Evolutionary conservation across 2,113 vertebrate species (phyloP).

Genomic region (Solenodon paradoxus): DNA sequence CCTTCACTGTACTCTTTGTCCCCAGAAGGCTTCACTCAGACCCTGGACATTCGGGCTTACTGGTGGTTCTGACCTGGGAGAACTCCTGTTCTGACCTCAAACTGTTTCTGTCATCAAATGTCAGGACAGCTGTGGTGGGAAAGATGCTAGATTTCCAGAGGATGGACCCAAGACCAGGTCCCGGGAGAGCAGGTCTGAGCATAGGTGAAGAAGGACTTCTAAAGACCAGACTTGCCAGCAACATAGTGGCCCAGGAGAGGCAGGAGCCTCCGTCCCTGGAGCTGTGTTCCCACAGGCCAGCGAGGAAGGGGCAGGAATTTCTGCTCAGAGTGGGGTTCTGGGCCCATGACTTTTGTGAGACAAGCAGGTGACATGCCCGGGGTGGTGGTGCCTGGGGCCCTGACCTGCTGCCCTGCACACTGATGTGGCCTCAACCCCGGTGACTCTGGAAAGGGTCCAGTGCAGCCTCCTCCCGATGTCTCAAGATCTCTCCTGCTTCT

Average conservation of each 20-base stretch:
- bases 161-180: background rate
- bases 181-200: background rate
- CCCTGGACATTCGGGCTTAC: background rate
- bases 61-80: background rate
- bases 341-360: background rate
- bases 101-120: background rate
- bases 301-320: background rate
- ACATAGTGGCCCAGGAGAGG: background rate
- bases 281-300: background rate
- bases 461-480: background rate
- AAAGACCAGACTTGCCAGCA: background rate
- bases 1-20: background rate
- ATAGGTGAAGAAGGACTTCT: background rate
- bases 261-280: too few relatives aligned
- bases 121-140: background rate
- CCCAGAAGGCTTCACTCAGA: background rate
- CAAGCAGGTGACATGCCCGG: background rate
- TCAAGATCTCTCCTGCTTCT: background rate
- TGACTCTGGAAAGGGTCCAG: background rate
- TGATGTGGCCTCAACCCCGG: accelerated
- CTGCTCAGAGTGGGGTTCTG: background rate
- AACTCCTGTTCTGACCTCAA: background rate
- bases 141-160: background rate
- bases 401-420: accelerated
- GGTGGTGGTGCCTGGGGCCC: too few relatives aligned